Evolutionary conservation across 2,113 vertebrate species (phyloP).

Genomic region (Lota lota): DNA sequence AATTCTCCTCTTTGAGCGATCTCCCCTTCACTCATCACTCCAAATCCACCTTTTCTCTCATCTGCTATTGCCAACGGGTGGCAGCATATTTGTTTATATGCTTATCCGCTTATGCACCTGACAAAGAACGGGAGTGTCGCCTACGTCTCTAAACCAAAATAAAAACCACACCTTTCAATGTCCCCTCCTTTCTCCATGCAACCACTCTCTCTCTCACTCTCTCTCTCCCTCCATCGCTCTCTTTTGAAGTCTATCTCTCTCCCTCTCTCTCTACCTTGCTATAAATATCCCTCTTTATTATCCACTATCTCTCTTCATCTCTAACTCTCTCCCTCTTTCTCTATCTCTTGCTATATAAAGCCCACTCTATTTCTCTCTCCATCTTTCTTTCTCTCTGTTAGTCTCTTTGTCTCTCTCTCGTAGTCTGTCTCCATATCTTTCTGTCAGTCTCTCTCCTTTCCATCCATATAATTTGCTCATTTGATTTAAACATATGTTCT

Average conservation of each 20-base stretch:
- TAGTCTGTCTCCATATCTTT: too few relatives aligned
- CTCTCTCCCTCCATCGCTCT: too few relatives aligned
- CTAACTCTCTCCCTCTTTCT: slow-evolving; percentile 11
- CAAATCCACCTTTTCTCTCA: slow-evolving; percentile 60
- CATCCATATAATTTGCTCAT: slow-evolving; percentile 24
- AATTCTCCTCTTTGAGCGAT: slow-evolving; percentile 8
- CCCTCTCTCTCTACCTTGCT: too few relatives aligned
- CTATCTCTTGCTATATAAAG: too few relatives aligned
- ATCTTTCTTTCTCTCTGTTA: slow-evolving; percentile 15
- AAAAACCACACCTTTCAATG: slow-evolving; percentile 34
- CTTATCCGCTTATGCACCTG: slow-evolving; percentile 29
- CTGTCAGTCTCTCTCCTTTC: neutral
- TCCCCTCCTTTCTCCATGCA: slow-evolving; percentile 16
- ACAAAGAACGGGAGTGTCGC: slow-evolving; percentile 52
- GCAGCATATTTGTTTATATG: slow-evolving; percentile 37
- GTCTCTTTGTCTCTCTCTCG: neutral
- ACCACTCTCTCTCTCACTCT: too few relatives aligned
- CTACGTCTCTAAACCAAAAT: slow-evolving; percentile 20
- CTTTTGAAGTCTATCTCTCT: too few relatives aligned
- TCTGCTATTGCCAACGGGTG: slow-evolving; percentile 33
- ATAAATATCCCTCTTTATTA: too few relatives aligned
- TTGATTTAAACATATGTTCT: too few relatives aligned
- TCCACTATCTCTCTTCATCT: slow-evolving; percentile 12
- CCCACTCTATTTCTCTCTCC: neutral
- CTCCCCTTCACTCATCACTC: slow-evolving; percentile 45